phyloP scores from a whole-genome alignment of 2,113 vertebrate species.

The Zosterops lateralis region DNA sequence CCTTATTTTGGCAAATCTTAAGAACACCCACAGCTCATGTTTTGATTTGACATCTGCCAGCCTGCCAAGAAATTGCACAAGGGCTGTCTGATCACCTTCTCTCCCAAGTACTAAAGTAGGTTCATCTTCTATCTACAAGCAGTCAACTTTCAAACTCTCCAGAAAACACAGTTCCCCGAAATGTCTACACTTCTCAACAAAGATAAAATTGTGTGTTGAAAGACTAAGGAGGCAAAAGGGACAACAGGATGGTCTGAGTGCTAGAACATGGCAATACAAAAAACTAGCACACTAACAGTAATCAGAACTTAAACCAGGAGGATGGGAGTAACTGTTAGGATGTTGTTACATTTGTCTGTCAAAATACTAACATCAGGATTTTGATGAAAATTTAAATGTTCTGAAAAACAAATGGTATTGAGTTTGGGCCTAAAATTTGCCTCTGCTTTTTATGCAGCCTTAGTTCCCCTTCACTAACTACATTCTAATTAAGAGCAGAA shows the following conservation, averaged over 20 bases:
- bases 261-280: not conserved
- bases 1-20: not conserved
- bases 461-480: not conserved
- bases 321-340: not conserved
- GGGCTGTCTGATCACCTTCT: not conserved
- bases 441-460: not conserved
- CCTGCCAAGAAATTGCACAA: not conserved
- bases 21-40: not conserved
- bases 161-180: not conserved
- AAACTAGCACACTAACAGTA: not conserved
- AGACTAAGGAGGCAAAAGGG: not conserved
- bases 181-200: not conserved
- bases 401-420: not conserved
- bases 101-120: accelerated
- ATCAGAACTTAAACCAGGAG: not conserved
- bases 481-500: not conserved
- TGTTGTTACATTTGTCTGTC: not conserved
- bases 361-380: not conserved
- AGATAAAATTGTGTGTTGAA: not conserved
- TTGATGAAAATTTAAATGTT: not conserved
- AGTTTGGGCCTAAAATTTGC: not conserved
- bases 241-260: accelerated
- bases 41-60: not conserved
- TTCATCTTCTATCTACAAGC: not conserved
- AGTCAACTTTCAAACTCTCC: not conserved